Base-by-base conservation (phyloP, 2,888 invertebrate genomes). In the Athalia circularis region DNA sequence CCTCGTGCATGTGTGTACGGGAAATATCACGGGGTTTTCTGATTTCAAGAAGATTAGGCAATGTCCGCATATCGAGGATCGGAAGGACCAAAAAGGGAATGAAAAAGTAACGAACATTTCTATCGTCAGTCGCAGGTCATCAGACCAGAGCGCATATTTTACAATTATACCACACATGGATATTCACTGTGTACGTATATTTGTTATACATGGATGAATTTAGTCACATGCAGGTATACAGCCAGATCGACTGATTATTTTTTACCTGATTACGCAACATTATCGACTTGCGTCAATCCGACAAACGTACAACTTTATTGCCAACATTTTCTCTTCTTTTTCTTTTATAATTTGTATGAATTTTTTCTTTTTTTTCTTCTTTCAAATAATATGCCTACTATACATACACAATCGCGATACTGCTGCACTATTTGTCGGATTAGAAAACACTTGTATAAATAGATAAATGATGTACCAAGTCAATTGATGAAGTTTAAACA, bases 21-120 rank as follows among this genome's bases (percentile, higher is more conserved):
- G 72, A 59, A 72, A 72, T 29, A 72, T 57, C 72, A 13, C 72
- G 59, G 72, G 72, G 59, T 72, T 72, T 72, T 72, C 57, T 47
- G 59, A 72, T 72, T 72, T 29, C 72, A 72, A 59, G 57, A 72
- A 72, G n/a, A n/a, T n/a, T n/a, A n/a, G n/a, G n/a, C n/a, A 11
- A 8, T 9, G 57, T 57, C 0, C 8, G 59, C 13, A 47, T 45
- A 54, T 54, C 45, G 8, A 5, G 11, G 8, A 15, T 7, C 13
- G n/a, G 15, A 59, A 47, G 72, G 59, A 48, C 47, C 13, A 45
- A 45, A 68, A 57, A 13, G 59, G 13, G 47, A 59, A 59, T 7
- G 57, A 29, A 29, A 29, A 29, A 29, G 2, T 29, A 2, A 29
- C 2, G 1, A 2, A 1, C 29, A 29, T 29, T 29, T 29, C 29